A percentile compares a stretch with the other conserved stretches of the same genome.
Evolutionary conservation across 2,888 invertebrate genomes (phyloP).

Genomic region (Siphlonurus alternatus): DNA sequence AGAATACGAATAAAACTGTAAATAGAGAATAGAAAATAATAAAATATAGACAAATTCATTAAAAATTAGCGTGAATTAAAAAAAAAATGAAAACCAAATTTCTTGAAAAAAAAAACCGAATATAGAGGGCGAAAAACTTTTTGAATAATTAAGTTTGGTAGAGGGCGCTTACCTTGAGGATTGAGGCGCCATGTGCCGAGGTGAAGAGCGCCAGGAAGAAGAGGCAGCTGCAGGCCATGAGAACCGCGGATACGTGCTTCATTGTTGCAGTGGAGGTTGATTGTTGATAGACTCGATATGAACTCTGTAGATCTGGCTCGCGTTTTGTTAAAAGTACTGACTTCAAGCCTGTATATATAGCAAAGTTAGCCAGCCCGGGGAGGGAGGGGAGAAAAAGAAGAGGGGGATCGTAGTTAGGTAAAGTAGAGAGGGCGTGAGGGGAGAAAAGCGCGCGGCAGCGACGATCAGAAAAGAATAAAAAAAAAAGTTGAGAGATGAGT

Average conservation of each 20-base stretch:
- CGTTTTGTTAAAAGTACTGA: neutral
- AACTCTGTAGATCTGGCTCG: neutral
- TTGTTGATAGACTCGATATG: neutral
- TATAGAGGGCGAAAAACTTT: too few relatives aligned
- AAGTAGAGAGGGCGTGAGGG: neutral
- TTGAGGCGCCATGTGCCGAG: neutral
- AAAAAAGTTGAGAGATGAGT: too few relatives aligned
- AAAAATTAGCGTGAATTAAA: too few relatives aligned
- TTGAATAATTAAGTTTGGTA: too few relatives aligned
- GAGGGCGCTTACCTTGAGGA: neutral
- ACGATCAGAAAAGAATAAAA: neutral
- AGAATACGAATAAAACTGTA: too few relatives aligned
- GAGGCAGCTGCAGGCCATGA: neutral
- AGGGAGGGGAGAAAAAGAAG: neutral
- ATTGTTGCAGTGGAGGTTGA: neutral
- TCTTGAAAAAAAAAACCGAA: too few relatives aligned
- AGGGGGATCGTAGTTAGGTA: neutral
- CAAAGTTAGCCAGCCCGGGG: neutral
- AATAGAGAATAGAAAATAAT: too few relatives aligned
- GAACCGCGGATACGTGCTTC: neutral
- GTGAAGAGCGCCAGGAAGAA: neutral
- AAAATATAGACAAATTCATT: too few relatives aligned
- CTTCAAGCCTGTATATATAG: neutral
- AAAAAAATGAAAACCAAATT: too few relatives aligned
- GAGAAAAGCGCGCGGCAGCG: neutral